These are phyloP conservation scores for Spicauda simplicius DNA, from an alignment of 2,888 invertebrate species.

Conservation along the genomic window DNA sequence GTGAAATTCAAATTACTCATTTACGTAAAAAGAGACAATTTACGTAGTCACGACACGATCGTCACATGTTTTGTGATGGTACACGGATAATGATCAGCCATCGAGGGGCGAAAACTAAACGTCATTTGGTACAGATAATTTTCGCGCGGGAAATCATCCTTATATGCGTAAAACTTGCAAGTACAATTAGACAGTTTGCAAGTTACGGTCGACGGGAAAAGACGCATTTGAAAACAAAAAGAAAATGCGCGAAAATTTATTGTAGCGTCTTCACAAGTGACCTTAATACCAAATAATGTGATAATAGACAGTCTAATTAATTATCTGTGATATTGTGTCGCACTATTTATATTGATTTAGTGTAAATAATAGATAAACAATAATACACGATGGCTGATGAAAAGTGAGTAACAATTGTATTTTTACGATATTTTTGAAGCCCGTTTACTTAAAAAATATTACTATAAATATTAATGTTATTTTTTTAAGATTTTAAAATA, in stretches of 20 bases:
- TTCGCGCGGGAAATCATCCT: slow-evolving; percentile 46
- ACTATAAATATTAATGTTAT: not conserved
- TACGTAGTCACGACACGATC: not conserved
- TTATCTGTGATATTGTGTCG: slow-evolving; percentile 64
- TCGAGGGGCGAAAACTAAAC: slow-evolving; percentile 19
- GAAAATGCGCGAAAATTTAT: slow-evolving; percentile 42
- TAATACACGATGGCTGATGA: slow-evolving; percentile 61
- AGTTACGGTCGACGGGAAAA: slow-evolving; percentile 38
- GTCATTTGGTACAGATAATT: slow-evolving; percentile 25
- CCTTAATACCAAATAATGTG: slow-evolving; percentile 47
- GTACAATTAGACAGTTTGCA: slow-evolving; percentile 50
- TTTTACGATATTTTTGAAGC: not conserved
- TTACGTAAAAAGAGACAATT: not conserved
- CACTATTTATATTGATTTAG: slow-evolving; percentile 43
- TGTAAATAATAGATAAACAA: slow-evolving; percentile 39
- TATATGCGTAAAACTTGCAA: slow-evolving; percentile 48
- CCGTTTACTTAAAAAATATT: not conserved
- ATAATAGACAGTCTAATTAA: slow-evolving; percentile 46
- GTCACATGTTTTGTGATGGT: slow-evolving; percentile 6
- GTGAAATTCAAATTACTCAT: not conserved
- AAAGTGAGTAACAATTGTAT: slow-evolving; percentile 60
- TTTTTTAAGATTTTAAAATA: too few relatives aligned
- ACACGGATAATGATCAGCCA: not conserved
- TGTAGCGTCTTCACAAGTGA: slow-evolving; percentile 41
- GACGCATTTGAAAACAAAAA: slow-evolving; percentile 40